A percentile compares a stretch with the other conserved stretches of the same genome.
phyloP scores from a whole-genome alignment of 1,140 invertebrate species.

The Drosophila bipectinata region DNA sequence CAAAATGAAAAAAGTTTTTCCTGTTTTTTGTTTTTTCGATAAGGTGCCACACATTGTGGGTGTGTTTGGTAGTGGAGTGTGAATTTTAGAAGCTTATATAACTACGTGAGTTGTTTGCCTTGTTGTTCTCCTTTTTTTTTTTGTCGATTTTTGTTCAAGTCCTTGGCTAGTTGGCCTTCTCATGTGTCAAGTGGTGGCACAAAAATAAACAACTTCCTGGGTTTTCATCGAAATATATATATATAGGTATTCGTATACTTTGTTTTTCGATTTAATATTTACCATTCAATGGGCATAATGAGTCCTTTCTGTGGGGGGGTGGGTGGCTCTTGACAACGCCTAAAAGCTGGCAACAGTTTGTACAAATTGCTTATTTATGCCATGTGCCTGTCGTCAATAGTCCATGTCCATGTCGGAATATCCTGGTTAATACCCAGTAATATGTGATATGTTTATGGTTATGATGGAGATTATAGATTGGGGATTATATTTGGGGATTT shows the following conservation, averaged over 20 bases:
- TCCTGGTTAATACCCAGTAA: slow-evolving; percentile 10
- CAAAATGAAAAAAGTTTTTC: slow-evolving; percentile 77
- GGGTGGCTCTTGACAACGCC: slow-evolving; percentile 22
- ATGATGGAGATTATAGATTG: neutral
- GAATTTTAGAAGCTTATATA: slow-evolving; percentile 30
- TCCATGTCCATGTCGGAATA: neutral
- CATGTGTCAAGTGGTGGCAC: slow-evolving; percentile 71
- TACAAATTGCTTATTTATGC: slow-evolving; percentile 74
- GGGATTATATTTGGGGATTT: no score
- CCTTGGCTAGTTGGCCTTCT: slow-evolving; percentile 53
- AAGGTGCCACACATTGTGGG: slow-evolving; percentile 13
- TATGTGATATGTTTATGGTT: neutral
- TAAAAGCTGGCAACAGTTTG: slow-evolving; percentile 69
- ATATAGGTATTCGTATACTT: no score
- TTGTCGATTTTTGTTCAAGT: neutral
- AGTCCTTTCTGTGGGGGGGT: neutral
- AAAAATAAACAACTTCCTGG: slow-evolving; percentile 8
- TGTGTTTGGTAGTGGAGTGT: neutral
- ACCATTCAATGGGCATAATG: slow-evolving; percentile 16
- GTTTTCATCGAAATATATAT: slow-evolving; percentile 32
- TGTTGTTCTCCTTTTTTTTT: slow-evolving; percentile 4
- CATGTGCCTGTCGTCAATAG: slow-evolving; percentile 25
- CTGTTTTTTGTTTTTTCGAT: slow-evolving; percentile 11
- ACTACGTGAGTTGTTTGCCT: slow-evolving; percentile 38
- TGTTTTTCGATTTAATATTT: slow-evolving; percentile 29